These are phyloP conservation scores for Haliclona indistincta DNA, from an alignment of 37 sponge, comb jelly and placozoan species.

Conservation along the genomic window DNA sequence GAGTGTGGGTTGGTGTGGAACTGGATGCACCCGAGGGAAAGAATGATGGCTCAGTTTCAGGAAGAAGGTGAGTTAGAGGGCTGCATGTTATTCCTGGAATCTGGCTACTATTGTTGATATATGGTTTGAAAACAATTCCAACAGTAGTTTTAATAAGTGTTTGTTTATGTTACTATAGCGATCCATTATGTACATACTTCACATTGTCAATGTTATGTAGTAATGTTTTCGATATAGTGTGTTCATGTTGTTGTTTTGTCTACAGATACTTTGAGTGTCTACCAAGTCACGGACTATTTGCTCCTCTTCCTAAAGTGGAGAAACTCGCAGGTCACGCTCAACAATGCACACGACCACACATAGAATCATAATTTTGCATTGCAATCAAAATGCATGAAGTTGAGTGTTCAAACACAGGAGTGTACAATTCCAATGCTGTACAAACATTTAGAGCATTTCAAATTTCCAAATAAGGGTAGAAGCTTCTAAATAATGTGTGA, in stretches of 20 bases:
- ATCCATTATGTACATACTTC: neutral
- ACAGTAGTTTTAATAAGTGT: neutral
- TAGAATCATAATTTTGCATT: too few relatives aligned
- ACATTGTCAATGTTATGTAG: neutral
- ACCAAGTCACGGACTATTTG: conserved; percentile 84
- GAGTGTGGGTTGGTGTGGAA: conserved; percentile 90
- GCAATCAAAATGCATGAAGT: neutral
- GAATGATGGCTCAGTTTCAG: conserved; percentile 90
- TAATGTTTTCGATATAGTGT: too few relatives aligned
- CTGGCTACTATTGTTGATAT: too few relatives aligned
- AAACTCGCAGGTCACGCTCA: conserved; percentile 28
- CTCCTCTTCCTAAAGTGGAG: conserved; percentile 80
- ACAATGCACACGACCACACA: neutral
- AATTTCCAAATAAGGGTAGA: too few relatives aligned
- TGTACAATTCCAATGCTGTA: too few relatives aligned
- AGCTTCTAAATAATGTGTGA: too few relatives aligned
- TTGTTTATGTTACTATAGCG: neutral
- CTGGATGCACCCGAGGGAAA: conserved; percentile 85
- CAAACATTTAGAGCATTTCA: too few relatives aligned
- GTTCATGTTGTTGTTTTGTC: neutral
- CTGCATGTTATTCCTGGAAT: too few relatives aligned
- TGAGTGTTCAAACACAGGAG: too few relatives aligned
- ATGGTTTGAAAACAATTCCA: neutral
- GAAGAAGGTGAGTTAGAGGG: conserved; percentile 73
- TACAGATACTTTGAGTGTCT: conserved; percentile 87